phyloP scores from a whole-genome alignment of 2,888 invertebrate species.

The Meliscaeva auricollis region DNA sequence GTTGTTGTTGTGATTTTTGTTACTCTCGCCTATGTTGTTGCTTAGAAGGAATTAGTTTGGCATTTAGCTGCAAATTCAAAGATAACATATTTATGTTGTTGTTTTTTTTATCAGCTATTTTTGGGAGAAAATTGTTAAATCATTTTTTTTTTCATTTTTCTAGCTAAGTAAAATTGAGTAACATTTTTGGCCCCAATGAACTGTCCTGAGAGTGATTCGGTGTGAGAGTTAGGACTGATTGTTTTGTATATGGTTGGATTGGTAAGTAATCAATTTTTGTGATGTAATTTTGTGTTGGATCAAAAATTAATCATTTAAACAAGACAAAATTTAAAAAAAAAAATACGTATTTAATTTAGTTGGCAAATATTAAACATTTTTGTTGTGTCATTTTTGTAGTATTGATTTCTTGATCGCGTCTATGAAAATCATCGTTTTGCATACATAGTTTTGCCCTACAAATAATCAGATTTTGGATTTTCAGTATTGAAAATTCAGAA shows the following conservation, averaged over 20 bases:
- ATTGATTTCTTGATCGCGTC: too few relatives aligned
- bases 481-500: too few relatives aligned
- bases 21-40: not conserved
- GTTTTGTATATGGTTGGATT: not conserved
- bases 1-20: not conserved
- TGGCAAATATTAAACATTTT: too few relatives aligned
- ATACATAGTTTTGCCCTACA: too few relatives aligned
- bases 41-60: conserved; percentile 41
- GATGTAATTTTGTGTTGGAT: too few relatives aligned
- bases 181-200: conserved; percentile 37
- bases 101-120: conserved; percentile 37
- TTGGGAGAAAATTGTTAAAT: conserved; percentile 8
- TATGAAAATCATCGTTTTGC: too few relatives aligned
- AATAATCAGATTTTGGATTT: too few relatives aligned
- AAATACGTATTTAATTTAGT: too few relatives aligned
- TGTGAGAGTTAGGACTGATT: not conserved
- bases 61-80: conserved; percentile 40
- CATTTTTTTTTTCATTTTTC: not conserved
- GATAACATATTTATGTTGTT: conserved; percentile 29
- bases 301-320: too few relatives aligned
- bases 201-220: not conserved
- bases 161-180: conserved; percentile 40
- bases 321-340: too few relatives aligned
- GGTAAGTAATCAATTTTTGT: not conserved
- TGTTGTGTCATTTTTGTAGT: too few relatives aligned